Base-by-base conservation (phyloP, 2,113 vertebrate species). In the Sylvilagus bachmani region DNA sequence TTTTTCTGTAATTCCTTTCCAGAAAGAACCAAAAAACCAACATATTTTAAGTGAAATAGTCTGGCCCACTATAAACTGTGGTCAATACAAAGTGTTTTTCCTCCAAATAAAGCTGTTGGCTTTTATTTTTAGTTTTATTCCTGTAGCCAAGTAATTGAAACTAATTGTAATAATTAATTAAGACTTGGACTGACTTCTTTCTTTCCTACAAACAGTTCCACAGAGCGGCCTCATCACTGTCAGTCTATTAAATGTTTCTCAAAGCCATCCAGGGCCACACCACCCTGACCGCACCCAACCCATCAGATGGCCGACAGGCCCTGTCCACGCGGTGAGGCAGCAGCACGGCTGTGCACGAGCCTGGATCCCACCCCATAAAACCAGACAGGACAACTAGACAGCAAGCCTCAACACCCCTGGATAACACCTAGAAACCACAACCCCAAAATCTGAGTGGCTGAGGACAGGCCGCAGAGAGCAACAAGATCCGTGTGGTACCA, bases 1-100 rank as follows among this genome's bases (percentile, higher is more conserved):
- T 84, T 36, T 88, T 93, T 75, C 91, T 82, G 49, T 33, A 92
- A 85, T 66, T 89, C 62, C 27, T 80, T 96, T 80, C 84, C 36
- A 82, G 29, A 91, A 89, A n/a, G 49, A 71, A 85, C 58, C 71
- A 71, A 80, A 75, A 96, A 29, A 94, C 16, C 5, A 16, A 19
- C 55, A 58, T 25, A 74, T 33, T 73, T 89, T 88, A 95, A 78
- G 70, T 89, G 70, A 90, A 94, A 80, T 71, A 92, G 38, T 79
- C 71, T 93, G 64, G 31, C 67, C 81, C 74, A 70, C n/a, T 70
- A 91, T 58, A 78, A 89, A 29, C 62, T 88, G 8, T 84, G 66
- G 66, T 84, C 73, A 94, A 77, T 61, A 84, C 83, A 85, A 74
- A 90, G 67, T 55, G n/a, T 49, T 83, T 89, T 55, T 61, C 38